These are phyloP conservation scores for Ancistrus triradiatus DNA, from an alignment of 2,113 vertebrate genomes.

Conservation along the genomic window DNA sequence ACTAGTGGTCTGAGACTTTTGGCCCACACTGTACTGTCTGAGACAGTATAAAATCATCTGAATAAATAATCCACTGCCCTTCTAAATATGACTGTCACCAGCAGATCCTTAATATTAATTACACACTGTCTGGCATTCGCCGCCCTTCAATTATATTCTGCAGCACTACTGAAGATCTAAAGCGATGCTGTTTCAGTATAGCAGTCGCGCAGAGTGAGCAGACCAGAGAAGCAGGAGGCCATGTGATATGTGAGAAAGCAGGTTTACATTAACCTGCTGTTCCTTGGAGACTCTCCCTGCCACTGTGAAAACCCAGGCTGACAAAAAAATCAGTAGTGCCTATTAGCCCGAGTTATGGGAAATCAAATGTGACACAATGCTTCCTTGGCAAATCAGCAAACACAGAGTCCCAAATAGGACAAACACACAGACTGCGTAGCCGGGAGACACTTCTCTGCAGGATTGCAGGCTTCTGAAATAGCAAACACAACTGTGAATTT, in stretches of 20 bases:
- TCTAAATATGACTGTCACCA: slow-evolving; percentile 1
- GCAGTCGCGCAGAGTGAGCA: background rate
- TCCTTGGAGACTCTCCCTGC: slow-evolving; percentile 34
- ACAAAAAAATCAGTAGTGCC: slow-evolving; percentile 53
- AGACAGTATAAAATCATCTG: slow-evolving; percentile 15
- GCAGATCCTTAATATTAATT: slow-evolving; percentile 20
- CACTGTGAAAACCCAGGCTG: slow-evolving; percentile 52
- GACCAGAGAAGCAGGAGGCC: background rate
- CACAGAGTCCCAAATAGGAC: slow-evolving; percentile 38
- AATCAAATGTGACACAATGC: slow-evolving; percentile 61
- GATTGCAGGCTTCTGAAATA: slow-evolving; percentile 1
- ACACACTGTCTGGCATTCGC: slow-evolving; percentile 10
- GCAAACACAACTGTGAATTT: slow-evolving; percentile 6
- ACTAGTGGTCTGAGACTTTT: no score
- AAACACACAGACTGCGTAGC: slow-evolving; percentile 15
- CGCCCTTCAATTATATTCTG: background rate
- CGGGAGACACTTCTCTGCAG: background rate
- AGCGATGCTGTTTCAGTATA: slow-evolving; percentile 2
- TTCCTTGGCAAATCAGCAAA: slow-evolving; percentile 52
- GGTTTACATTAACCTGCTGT: slow-evolving; percentile 49
- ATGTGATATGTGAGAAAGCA: slow-evolving; percentile 40
- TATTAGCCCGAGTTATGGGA: slow-evolving; percentile 57
- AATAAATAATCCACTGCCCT: slow-evolving; percentile 18
- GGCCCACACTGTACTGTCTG: no score
- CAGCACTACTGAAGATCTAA: background rate